Conservation (phyloP, 1,140 invertebrate genomes). For the Bathynomus jamesi region DNA sequence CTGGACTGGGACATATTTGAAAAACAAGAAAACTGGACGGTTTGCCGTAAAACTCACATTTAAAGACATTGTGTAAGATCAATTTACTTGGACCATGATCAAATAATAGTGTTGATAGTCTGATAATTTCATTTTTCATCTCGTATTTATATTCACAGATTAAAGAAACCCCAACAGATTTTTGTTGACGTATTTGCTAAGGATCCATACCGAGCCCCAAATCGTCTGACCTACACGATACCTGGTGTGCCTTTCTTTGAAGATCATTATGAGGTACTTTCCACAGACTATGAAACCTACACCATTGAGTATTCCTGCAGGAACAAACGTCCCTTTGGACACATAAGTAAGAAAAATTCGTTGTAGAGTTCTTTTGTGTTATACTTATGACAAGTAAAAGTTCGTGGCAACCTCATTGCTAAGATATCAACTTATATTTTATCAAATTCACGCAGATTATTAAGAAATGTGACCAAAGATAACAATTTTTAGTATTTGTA, state of each 20-base stretch:
- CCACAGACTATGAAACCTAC: constrained; percentile 28
- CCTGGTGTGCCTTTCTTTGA: constrained; percentile 21
- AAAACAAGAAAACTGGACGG: constrained; percentile 12
- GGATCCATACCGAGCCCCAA: constrained; percentile 20
- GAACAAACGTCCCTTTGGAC: constrained; percentile 18
- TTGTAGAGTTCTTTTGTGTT: too few relatives aligned
- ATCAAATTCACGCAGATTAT: too few relatives aligned
- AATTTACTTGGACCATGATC: not conserved
- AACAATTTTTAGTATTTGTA: too few relatives aligned
- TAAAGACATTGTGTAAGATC: constrained; percentile 24
- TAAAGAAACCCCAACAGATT: constrained; percentile 6
- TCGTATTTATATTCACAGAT: not conserved
- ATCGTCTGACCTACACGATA: constrained; percentile 25
- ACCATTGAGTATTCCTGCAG: constrained; percentile 27
- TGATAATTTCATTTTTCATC: not conserved
- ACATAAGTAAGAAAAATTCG: constrained; percentile 23
- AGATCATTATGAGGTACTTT: constrained; percentile 27
- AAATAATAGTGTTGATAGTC: not conserved
- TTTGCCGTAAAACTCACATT: constrained; percentile 26
- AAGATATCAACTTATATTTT: too few relatives aligned
- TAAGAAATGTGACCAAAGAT: too few relatives aligned
- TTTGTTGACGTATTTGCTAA: constrained; percentile 18
- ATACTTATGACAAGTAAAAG: too few relatives aligned
- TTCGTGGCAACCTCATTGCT: too few relatives aligned
- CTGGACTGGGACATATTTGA: constrained; percentile 31